Percentiles rank a stretch among this genome's conserved stretches.
phyloP scores from a whole-genome alignment of 2,888 invertebrate genomes.

The Vannuccia rotundouncinata region DNA sequence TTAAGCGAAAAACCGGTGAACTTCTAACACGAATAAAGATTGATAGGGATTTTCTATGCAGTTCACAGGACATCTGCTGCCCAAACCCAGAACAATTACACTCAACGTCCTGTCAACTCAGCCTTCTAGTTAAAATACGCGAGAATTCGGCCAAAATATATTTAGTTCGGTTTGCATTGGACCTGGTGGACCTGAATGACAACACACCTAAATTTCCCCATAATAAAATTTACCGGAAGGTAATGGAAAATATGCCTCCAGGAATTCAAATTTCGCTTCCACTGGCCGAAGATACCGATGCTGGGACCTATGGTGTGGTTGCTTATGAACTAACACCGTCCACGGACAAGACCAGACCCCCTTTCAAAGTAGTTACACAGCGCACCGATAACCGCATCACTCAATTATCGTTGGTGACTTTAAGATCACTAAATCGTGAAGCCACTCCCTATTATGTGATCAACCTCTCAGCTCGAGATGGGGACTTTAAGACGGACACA shows the following conservation, averaged over 20 bases:
- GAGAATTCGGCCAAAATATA: neutral
- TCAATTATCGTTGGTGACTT: neutral
- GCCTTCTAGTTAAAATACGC: neutral
- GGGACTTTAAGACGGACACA: neutral
- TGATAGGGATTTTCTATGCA: slow-evolving; percentile 5
- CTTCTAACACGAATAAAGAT: neutral
- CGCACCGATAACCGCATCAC: neutral
- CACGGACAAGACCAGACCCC: neutral
- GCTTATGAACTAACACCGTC: neutral
- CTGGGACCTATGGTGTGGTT: neutral
- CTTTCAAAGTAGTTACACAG: neutral
- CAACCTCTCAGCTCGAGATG: neutral
- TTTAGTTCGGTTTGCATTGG: neutral
- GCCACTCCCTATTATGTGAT: neutral
- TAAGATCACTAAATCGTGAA: neutral
- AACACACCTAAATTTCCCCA: slow-evolving; percentile 17
- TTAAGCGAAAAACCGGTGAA: neutral
- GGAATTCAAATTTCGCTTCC: neutral
- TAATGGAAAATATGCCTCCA: neutral
- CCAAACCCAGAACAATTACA: neutral
- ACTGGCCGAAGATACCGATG: neutral
- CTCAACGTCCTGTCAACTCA: neutral
- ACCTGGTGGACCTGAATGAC: neutral
- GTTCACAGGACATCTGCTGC: slow-evolving; percentile 3
- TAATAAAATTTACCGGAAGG: neutral